Percentiles rank a stretch among this genome's conserved stretches.
phyloP scores from a whole-genome alignment of 2,888 invertebrate species.

The Chrysotoxum bicinctum region DNA sequence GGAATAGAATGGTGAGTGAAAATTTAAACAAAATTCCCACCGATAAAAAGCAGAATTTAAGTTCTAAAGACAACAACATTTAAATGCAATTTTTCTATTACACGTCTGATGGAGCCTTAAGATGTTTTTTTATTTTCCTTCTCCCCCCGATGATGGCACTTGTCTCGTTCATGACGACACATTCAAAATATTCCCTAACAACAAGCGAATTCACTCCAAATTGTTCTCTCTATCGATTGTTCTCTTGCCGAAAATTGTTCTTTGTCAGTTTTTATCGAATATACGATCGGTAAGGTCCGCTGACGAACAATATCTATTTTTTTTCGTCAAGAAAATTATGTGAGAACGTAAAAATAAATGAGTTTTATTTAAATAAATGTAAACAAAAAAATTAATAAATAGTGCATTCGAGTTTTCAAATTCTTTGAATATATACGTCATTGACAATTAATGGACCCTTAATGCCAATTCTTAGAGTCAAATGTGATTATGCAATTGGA shows the following conservation, averaged over 20 bases:
- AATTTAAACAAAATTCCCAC: too few species aligned
- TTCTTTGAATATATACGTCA: slow-evolving; percentile 24
- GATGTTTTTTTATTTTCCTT: slow-evolving; percentile 26
- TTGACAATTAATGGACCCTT: not conserved
- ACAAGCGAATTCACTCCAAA: slow-evolving; percentile 63
- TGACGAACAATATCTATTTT: slow-evolving; percentile 24
- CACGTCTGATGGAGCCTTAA: not conserved
- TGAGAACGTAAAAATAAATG: slow-evolving; percentile 13
- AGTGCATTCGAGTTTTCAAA: slow-evolving; percentile 16
- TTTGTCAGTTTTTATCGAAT: slow-evolving; percentile 68
- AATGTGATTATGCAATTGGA: slow-evolving; percentile 50
- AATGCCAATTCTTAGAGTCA: not conserved
- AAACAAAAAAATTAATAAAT: not conserved
- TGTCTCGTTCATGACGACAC: slow-evolving; percentile 4
- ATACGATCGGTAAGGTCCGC: slow-evolving; percentile 68
- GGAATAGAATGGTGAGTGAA: too few species aligned
- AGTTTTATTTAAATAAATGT: not conserved
- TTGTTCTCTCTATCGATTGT: slow-evolving; percentile 47
- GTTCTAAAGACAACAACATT: too few species aligned
- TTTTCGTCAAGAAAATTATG: slow-evolving; percentile 6
- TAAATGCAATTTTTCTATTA: not conserved
- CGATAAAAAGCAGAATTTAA: too few species aligned
- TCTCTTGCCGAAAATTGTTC: slow-evolving; percentile 41
- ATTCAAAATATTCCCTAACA: slow-evolving; percentile 51
- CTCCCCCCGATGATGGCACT: not conserved